Evolutionary conservation across 2,888 invertebrate species (phyloP).

Genomic region (Sacculina carcini): DNA sequence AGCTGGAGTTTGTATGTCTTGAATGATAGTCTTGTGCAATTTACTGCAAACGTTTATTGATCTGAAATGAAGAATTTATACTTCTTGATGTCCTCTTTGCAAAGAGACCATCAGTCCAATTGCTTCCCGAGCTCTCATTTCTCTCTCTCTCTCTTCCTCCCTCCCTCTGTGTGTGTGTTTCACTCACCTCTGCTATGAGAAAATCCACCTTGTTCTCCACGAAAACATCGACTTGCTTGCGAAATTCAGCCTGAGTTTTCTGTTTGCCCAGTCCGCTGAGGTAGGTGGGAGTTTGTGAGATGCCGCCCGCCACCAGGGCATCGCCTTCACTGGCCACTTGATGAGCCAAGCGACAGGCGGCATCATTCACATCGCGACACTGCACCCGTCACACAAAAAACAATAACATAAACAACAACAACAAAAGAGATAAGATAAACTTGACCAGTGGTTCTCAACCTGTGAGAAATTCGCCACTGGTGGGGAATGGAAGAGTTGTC

Average conservation of each 20-base stretch:
- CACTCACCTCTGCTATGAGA: constrained; percentile 19
- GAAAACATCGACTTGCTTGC: constrained; percentile 20
- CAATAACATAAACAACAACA: background rate
- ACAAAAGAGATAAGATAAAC: background rate
- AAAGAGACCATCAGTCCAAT: too few relatives aligned
- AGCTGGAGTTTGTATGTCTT: too few relatives aligned
- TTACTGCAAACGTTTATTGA: too few relatives aligned
- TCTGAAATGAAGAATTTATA: too few relatives aligned
- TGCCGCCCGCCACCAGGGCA: constrained; percentile 19
- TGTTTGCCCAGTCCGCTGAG: constrained; percentile 18
- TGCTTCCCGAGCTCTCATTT: too few relatives aligned
- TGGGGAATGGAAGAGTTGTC: too few relatives aligned
- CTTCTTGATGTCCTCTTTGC: too few relatives aligned
- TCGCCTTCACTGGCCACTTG: constrained; percentile 20
- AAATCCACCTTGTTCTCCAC: constrained; percentile 20
- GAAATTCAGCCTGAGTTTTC: constrained; percentile 18
- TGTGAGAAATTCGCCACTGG: too few relatives aligned
- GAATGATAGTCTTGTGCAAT: too few relatives aligned
- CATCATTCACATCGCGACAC: constrained; percentile 19
- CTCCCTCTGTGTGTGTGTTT: background rate
- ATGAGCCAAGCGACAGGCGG: constrained; percentile 19
- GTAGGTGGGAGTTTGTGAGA: constrained; percentile 20
- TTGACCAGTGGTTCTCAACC: too few relatives aligned
- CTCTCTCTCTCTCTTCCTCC: too few relatives aligned
- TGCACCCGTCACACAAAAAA: constrained; percentile 9